Percentiles rank a stretch among this genome's conserved stretches.
These are phyloP conservation scores for Cotesia chilonis DNA, from an alignment of 1,140 invertebrate species.

Conservation along the genomic window DNA sequence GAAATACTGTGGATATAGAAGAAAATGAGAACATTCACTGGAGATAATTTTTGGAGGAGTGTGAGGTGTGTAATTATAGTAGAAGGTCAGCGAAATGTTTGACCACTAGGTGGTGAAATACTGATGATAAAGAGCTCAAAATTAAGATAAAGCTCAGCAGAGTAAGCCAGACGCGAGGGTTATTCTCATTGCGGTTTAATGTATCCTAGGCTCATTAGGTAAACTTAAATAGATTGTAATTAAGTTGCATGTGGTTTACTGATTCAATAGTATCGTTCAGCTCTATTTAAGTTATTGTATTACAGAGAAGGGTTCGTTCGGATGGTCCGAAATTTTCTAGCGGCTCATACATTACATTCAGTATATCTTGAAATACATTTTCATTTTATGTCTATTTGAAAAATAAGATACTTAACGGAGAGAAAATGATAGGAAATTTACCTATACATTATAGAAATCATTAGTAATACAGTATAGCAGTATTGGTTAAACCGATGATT, in stretches of 20 bases:
- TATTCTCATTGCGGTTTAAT: constrained; percentile 27
- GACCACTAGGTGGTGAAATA: background rate
- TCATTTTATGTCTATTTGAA: too few relatives aligned
- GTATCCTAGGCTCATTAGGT: constrained; percentile 15
- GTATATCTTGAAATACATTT: too few relatives aligned
- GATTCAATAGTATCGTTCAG: constrained; percentile 20
- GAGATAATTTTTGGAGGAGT: too few relatives aligned
- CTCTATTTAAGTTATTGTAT: constrained; percentile 19
- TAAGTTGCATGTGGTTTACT: constrained; percentile 21
- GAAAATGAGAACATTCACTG: too few relatives aligned
- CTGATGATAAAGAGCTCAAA: constrained; percentile 18
- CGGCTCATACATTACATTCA: too few relatives aligned
- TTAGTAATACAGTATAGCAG: too few relatives aligned
- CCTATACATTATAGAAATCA: too few relatives aligned
- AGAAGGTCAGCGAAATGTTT: constrained; percentile 4
- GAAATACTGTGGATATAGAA: too few relatives aligned
- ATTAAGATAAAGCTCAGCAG: constrained; percentile 2
- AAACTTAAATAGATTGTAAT: constrained; percentile 35
- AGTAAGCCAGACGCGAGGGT: constrained; percentile 3
- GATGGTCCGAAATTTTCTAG: background rate
- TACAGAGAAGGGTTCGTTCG: background rate
- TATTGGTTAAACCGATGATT: too few relatives aligned
- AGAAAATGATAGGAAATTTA: too few relatives aligned
- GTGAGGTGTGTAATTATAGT: background rate
- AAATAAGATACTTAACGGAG: too few relatives aligned